A percentile compares a stretch with the other conserved stretches of the same genome.
phyloP scores from a whole-genome alignment of 2,888 invertebrate genomes.

The Gymnoscelis rufifasciata region DNA sequence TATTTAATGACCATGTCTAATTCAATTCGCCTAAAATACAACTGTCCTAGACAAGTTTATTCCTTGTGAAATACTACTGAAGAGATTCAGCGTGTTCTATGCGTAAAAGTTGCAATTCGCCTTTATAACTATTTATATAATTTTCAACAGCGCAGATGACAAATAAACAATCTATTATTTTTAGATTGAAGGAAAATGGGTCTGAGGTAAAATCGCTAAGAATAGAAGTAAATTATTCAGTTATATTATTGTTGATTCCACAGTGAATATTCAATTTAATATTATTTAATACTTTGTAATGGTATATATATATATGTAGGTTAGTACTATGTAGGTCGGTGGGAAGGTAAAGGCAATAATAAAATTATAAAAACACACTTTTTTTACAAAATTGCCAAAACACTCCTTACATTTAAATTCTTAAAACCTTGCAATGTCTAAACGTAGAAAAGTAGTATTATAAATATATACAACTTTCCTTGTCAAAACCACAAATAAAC shows the following conservation, averaged over 20 bases:
- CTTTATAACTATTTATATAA: constrained; percentile 14
- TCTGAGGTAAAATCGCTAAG: not conserved
- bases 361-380: too few relatives aligned
- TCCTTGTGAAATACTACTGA: constrained; percentile 7
- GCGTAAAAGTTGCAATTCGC: constrained; percentile 16
- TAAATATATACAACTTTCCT: too few relatives aligned
- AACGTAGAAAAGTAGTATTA: too few relatives aligned
- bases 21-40: constrained; percentile 9
- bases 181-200: constrained; percentile 10
- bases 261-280: too few relatives aligned
- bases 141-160: constrained; percentile 21
- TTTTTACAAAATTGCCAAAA: too few relatives aligned
- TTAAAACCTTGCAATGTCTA: too few relatives aligned
- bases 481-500: not conserved
- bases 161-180: constrained; percentile 12
- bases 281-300: too few relatives aligned
- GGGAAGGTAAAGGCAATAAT: too few relatives aligned
- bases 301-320: too few relatives aligned
- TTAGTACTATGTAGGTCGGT: too few relatives aligned
- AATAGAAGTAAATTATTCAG: not conserved
- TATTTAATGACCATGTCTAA: constrained; percentile 4
- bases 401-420: too few relatives aligned
- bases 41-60: constrained; percentile 7
- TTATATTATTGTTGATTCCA: not conserved
- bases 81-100: constrained; percentile 2